Evolutionary conservation across 2,113 vertebrate species (phyloP).

Genomic region (Nycticorax nycticorax): DNA sequence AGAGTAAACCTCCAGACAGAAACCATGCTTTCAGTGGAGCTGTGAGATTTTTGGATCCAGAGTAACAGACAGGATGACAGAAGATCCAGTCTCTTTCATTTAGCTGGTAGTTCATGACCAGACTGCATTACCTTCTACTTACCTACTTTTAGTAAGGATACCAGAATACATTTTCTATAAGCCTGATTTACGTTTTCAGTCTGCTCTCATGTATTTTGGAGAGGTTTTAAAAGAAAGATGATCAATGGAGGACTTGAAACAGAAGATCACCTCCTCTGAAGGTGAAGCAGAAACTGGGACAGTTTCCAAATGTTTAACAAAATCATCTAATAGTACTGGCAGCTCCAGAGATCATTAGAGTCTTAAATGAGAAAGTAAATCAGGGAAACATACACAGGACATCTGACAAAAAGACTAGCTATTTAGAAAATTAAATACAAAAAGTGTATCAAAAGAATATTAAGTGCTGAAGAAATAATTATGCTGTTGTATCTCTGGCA

Average conservation of each 20-base stretch:
- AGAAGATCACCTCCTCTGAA: slow-evolving; percentile 68
- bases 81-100: slow-evolving; percentile 6
- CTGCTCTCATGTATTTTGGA: slow-evolving; percentile 52
- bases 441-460: slow-evolving; percentile 17
- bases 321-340: slow-evolving; percentile 61
- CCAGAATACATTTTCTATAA: slow-evolving; percentile 21
- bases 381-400: slow-evolving; percentile 33
- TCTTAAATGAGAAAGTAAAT: slow-evolving; percentile 49
- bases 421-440: slow-evolving; percentile 48
- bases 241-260: slow-evolving; percentile 65
- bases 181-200: slow-evolving; percentile 37
- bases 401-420: background rate
- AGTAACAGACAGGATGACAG: background rate
- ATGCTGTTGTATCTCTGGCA: background rate
- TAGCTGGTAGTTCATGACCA: background rate
- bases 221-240: slow-evolving; percentile 61
- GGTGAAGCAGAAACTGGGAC: slow-evolving; percentile 74
- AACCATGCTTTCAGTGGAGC: background rate
- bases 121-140: slow-evolving; percentile 16
- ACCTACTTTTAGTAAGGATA: background rate
- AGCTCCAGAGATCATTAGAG: slow-evolving; percentile 67
- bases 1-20: background rate
- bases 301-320: slow-evolving; percentile 71
- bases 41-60: background rate
- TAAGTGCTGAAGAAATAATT: slow-evolving; percentile 20